phyloP scores from a whole-genome alignment of 1,140 invertebrate genomes.

The Pseudomyrmex concolor region DNA sequence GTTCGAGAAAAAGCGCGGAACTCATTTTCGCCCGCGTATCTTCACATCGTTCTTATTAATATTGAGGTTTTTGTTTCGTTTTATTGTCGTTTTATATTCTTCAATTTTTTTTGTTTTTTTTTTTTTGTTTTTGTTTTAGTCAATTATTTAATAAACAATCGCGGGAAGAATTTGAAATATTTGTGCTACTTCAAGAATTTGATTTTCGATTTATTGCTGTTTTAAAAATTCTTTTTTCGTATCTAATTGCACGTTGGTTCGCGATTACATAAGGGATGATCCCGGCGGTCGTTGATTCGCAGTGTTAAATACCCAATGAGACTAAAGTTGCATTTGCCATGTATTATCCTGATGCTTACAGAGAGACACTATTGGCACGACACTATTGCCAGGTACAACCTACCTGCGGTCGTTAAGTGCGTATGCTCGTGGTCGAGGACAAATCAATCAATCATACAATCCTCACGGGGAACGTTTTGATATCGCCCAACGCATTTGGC shows the following conservation, averaged over 20 bases:
- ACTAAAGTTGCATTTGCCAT: background rate
- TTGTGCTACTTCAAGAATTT: too few relatives aligned
- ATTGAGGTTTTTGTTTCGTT: too few relatives aligned
- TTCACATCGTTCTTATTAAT: too few relatives aligned
- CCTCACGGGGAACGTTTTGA: background rate
- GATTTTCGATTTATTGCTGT: background rate
- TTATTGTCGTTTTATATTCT: background rate
- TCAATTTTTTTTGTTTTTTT: background rate
- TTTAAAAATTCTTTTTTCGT: background rate
- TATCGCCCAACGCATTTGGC: background rate
- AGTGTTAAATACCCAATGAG: background rate
- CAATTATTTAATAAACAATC: too few relatives aligned
- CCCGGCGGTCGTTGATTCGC: background rate
- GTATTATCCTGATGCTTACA: constrained; percentile 10
- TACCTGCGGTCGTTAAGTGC: background rate
- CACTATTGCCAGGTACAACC: background rate
- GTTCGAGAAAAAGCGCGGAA: background rate
- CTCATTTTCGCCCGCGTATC: too few relatives aligned
- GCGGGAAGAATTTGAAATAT: too few relatives aligned
- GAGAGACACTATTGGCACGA: background rate
- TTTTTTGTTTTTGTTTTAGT: too few relatives aligned
- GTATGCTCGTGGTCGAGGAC: background rate
- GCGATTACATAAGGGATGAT: background rate
- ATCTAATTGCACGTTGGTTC: background rate
- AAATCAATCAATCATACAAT: constrained; percentile 1